Percentiles rank a stretch among this genome's conserved stretches.
These are phyloP conservation scores for Drosophila mimetica DNA, from an alignment of 2,888 invertebrate species.

Conservation along the genomic window DNA sequence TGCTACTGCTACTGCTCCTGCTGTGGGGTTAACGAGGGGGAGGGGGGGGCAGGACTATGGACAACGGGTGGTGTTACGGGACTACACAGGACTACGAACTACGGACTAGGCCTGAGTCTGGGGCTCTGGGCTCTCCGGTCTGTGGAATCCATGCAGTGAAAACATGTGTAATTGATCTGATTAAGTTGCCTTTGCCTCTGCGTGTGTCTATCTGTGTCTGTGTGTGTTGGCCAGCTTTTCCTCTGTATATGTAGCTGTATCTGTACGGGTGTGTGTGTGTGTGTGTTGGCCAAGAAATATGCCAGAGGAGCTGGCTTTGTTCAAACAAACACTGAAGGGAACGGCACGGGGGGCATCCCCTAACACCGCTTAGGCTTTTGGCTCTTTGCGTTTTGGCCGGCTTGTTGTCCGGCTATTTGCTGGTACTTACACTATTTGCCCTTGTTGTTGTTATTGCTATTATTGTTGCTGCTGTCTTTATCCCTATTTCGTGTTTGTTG, in stretches of 20 bases:
- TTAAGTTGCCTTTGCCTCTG: slow-evolving; percentile 69
- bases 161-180: slow-evolving; percentile 79
- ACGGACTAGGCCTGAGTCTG: slow-evolving; percentile 20
- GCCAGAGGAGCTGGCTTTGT: slow-evolving; percentile 47
- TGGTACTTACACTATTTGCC: slow-evolving; percentile 44
- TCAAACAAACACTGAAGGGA: slow-evolving; percentile 41
- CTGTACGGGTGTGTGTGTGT: slow-evolving; percentile 18
- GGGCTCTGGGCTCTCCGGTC: slow-evolving; percentile 16
- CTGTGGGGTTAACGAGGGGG: background rate
- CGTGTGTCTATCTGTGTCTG: slow-evolving; percentile 16
- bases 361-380: slow-evolving; percentile 42
- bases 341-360: slow-evolving; percentile 3
- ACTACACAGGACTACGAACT: background rate
- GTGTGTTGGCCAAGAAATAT: slow-evolving; percentile 53
- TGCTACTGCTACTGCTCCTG: slow-evolving; percentile 4
- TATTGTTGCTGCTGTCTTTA: slow-evolving; percentile 8
- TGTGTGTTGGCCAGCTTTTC: background rate
- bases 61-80: background rate
- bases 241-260: slow-evolving; percentile 2
- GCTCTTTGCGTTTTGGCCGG: slow-evolving; percentile 32
- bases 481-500: background rate
- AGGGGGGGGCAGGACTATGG: background rate
- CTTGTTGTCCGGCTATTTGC: slow-evolving; percentile 62
- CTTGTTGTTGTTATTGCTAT: slow-evolving; percentile 29
- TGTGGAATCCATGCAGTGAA: slow-evolving; percentile 69